Base-by-base conservation (phyloP, 2,797 vertebrate genomes). In the Pempheris klunzingeri region DNA sequence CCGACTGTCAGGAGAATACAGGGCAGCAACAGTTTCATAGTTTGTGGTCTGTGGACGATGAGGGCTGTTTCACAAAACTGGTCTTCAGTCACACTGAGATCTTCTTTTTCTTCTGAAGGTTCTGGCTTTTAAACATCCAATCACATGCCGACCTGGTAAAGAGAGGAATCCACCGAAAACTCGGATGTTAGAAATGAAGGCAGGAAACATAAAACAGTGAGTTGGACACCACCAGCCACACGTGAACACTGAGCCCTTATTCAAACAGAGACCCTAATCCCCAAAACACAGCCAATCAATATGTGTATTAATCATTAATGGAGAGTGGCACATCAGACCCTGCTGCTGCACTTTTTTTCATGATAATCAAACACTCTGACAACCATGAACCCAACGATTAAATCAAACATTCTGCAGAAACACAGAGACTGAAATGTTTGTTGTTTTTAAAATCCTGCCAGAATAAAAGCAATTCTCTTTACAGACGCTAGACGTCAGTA, bases 221-320 rank as follows among this genome's bases (percentile, higher is more conserved):
- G 8, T 30, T 32, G 32, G 57, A 43, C 55, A 38, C 43, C 32
- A 67, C 76, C 84, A 65, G 70, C 81, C 71, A 86, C 75, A 46
- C 10, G 4, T 4, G 59, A 77, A 78, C 74, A 78, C 74, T 73
- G 85, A 86, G 74, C 49, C 14, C 80, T 82, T 83, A 72, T 49
- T 88, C 90, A 90, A 92, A 90, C 86, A 90, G 71, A 62, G 72
- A 72, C 66, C 53, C 61, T 60, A 53, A 85, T 81, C 69, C 84
- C 85, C 64, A 68, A 87, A 90, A 89, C 78, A 81, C 90, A 73
- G 78, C 69, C 61, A 58, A 92, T 94, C 94, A 85, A 94, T 94
- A 87, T 13, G 6, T 1, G 18, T 4, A 90, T 92, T 47, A 94
- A 94, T 94, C 87, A 93, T 94, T 94, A 87, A 89, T 91, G 60